Percentiles rank a stretch among this genome's conserved stretches.
These are phyloP conservation scores for Silurus aristotelis DNA, from an alignment of 2,797 vertebrate genomes.

Conservation along the genomic window DNA sequence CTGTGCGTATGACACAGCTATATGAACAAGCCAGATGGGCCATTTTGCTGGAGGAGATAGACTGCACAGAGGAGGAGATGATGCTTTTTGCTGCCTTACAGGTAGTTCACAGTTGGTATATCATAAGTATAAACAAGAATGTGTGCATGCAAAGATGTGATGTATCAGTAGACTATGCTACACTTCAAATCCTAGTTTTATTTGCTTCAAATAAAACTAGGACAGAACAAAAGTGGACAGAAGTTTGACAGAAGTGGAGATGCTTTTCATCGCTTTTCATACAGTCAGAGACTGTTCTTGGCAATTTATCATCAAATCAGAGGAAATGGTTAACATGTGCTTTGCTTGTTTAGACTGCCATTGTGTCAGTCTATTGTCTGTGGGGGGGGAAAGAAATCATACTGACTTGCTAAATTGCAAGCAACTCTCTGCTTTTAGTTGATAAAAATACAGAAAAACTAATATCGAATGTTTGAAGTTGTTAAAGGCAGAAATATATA, in stretches of 20 bases:
- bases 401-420: background rate
- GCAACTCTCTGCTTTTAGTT: background rate
- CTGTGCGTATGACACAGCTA: constrained; percentile 75
- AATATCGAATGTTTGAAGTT: background rate
- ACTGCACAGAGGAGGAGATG: constrained; percentile 82
- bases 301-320: background rate
- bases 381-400: background rate
- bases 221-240: no score
- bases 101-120: constrained; percentile 57
- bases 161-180: background rate
- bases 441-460: background rate
- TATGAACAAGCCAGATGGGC: constrained; percentile 81
- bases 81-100: constrained; percentile 79
- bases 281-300: background rate
- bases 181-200: background rate
- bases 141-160: background rate
- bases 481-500: background rate
- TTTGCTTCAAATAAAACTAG: background rate
- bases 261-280: background rate
- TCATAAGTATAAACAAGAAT: no score
- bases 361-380: no score
- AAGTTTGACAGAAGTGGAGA: background rate
- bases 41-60: constrained; percentile 75
- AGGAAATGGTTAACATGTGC: background rate
- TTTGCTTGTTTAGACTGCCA: background rate